Base-by-base conservation (phyloP, 2,113 vertebrate species). In the Abramis brama region DNA sequence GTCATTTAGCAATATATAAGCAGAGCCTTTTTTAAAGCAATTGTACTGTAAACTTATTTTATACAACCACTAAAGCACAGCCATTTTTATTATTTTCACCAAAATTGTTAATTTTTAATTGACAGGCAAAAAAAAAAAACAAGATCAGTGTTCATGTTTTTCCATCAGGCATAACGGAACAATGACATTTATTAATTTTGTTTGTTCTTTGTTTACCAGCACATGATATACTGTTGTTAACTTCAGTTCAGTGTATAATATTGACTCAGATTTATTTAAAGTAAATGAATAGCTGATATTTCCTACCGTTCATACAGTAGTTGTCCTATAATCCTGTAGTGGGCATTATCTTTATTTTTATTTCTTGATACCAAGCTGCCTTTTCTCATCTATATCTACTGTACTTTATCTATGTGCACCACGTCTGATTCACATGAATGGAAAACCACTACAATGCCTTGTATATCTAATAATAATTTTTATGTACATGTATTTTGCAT, bases 401-500 rank as follows among this genome's bases (percentile, higher is more conserved):
- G 30, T 43, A 50, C 9, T 70, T 50, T 52, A 11, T 70, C 27
- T 36, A 52, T 70, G 43, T 43, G 23, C 79, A 70, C 27, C 27
- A 27, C n/a, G 64, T 82, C 17, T 47, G 59, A 80, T 80, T 64
- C 39, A 80, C 45, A 2, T 80, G 39, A 45, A 82, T 33, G 30
- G 62, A 33, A 68, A 43, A 70, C 15, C 25, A 70, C 64, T 70
- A 52, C 62, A 70, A 36, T 52, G 45, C 11, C 80, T 82, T 82
- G 62, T 70, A 52, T 55, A 70, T 82, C 6, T 15, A 27, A 62
- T 68, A n/a, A 15, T 15, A n/a, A 19, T 66, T 64, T 64, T 19
- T 55, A 70, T 82, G 45, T 82, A 80, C 33, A 43, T 66, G 79
- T 8, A 82, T 82, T 70, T 82, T 82, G 64, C 70, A 82, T 82